Percentiles rank a stretch among this genome's conserved stretches.
phyloP scores from a whole-genome alignment of 2,888 invertebrate species.

The Resseliella maxima region DNA sequence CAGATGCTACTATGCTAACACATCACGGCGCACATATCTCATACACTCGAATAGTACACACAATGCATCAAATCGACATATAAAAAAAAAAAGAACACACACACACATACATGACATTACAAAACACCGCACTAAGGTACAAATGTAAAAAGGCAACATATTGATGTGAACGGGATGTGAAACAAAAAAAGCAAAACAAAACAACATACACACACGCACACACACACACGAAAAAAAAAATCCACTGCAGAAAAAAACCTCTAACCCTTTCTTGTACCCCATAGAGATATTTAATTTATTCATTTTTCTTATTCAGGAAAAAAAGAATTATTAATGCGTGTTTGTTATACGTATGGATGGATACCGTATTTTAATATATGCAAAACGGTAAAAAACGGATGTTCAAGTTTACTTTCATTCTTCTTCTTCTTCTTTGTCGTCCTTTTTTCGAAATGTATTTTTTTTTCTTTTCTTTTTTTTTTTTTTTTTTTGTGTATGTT shows the following conservation, averaged over 20 bases:
- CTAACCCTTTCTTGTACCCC: constrained; percentile 55
- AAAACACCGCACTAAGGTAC: constrained; percentile 46
- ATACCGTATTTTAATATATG: constrained; percentile 53
- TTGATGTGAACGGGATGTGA: constrained; percentile 51
- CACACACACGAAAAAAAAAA: no score
- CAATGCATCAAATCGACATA: constrained; percentile 46
- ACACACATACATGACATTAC: no score
- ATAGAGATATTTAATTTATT: constrained; percentile 55
- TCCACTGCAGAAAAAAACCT: constrained; percentile 34
- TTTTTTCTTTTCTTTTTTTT: not conserved
- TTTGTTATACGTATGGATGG: constrained; percentile 25
- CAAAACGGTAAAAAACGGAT: constrained; percentile 55
- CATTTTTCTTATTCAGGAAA: constrained; percentile 53
- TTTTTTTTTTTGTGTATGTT: not conserved
- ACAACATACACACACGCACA: not conserved
- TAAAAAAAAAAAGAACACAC: constrained; percentile 16
- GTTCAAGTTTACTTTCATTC: constrained; percentile 37
- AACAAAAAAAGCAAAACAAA: constrained; percentile 55
- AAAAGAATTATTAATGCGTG: constrained; percentile 52
- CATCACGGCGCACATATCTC: constrained; percentile 34
- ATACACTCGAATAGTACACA: not conserved
- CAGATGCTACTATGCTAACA: constrained; percentile 44
- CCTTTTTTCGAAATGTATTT: no score
- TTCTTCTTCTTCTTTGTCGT: no score
- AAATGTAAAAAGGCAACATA: constrained; percentile 55